Base-by-base conservation (phyloP, 2,888 invertebrate genomes). In the Marronus borbonicus region DNA sequence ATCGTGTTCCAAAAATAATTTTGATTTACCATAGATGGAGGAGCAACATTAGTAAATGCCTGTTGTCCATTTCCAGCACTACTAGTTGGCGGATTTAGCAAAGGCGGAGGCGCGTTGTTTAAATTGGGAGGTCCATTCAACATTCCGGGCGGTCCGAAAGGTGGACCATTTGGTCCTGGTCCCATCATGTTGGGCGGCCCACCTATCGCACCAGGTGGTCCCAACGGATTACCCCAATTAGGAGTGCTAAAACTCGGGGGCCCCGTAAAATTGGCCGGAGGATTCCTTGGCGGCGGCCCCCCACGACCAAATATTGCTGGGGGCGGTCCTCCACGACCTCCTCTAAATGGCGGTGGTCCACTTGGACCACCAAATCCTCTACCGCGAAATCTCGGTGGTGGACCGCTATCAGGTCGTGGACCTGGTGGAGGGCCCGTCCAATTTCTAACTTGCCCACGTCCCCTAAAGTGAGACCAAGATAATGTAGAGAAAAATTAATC, bases 201-300 rank as follows among this genome's bases (percentile, higher is more conserved):
- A 72, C 86, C 85, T 81, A 86, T 84, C 0, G 90, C 90, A 0
- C 91, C 91, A 88, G 91, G 90, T 0, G 91, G 91, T 0, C 92
- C 92, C 5, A 90, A 90, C 0, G 91, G 91, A 0, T 91, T 92
- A 14, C 93, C 93, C 94, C 94, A 95, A 86, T 93, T 94, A 17
- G 93, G 93, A 24, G 86, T 86, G 39, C 86, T 87, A 78, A 88
- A 88, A 80, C 90, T 92, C 8, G 92, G 92, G 3, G 91, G 91
- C 10, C 91, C 91, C 78, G 90, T 88, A 81, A 90, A 90, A 44
- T 89, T 85, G 70, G 89, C 89, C 80, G 89, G 87, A 77, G 88
- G 88, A 8, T 87, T 85, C 83, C 89, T 90, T 83, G 90, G 88
- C 80, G 90, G 89, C 69, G 85, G 84, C 17, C 90, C 90, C 1